Conservation (phyloP, 2,113 vertebrate species). For the Ctenomys sociabilis region DNA sequence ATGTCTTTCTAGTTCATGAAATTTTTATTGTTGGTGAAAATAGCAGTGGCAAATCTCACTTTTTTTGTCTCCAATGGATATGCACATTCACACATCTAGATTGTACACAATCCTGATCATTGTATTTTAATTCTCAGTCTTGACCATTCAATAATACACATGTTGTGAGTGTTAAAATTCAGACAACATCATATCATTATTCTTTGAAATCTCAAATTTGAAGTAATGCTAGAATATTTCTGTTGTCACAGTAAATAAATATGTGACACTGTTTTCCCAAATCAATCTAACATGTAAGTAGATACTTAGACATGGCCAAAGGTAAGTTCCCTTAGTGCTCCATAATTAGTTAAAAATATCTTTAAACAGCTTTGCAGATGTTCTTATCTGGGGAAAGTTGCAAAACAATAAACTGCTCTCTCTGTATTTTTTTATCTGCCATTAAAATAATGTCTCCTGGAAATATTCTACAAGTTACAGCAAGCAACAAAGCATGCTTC, state of each 20-base stretch:
- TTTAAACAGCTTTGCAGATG: not conserved
- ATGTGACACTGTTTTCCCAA: not conserved
- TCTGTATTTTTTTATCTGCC: not conserved
- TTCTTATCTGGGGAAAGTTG: not conserved
- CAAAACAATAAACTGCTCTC: not conserved
- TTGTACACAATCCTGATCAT: conserved; percentile 16
- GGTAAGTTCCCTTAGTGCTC: not conserved
- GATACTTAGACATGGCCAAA: conserved; percentile 8
- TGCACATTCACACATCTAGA: conserved; percentile 46
- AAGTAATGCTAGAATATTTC: not conserved
- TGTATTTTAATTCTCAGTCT: conserved; percentile 69
- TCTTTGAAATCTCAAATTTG: not conserved
- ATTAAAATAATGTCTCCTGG: not conserved
- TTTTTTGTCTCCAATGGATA: not conserved
- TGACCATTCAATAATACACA: conserved; percentile 61
- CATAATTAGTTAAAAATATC: not conserved
- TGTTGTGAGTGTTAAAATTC: conserved; percentile 40
- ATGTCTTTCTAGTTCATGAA: not conserved
- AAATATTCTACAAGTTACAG: not conserved
- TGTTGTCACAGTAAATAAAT: not conserved
- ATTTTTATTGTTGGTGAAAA: conserved; percentile 47
- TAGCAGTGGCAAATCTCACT: not conserved
- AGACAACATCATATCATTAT: not conserved
- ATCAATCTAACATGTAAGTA: not conserved
- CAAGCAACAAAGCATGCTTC: not conserved